Evolutionary conservation across 2,113 vertebrate species (phyloP).

Genomic region (Corythoichthys haematopterus): DNA sequence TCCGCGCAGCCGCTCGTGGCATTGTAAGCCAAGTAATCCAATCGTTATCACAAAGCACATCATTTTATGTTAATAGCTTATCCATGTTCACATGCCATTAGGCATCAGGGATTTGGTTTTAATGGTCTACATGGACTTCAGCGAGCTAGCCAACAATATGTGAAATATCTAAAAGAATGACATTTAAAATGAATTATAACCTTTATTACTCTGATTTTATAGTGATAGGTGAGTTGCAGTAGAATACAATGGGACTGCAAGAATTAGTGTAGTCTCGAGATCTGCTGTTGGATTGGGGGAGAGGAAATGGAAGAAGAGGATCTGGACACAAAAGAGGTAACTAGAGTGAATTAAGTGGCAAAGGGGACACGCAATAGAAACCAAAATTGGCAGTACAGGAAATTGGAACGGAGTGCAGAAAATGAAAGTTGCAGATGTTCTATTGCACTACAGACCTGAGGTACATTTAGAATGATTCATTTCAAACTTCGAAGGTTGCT

Average conservation of each 20-base stretch:
- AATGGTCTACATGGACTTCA: slow-evolving; percentile 40
- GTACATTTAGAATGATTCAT: slow-evolving; percentile 6
- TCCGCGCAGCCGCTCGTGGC: slow-evolving; percentile 55
- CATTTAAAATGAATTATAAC: slow-evolving; percentile 29
- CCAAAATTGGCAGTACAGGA: background rate
- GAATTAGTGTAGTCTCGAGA: slow-evolving; percentile 30
- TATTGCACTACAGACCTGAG: slow-evolving; percentile 11
- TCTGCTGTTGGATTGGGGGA: slow-evolving; percentile 4
- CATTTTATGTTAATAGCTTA: slow-evolving; percentile 58
- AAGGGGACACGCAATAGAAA: slow-evolving; percentile 1
- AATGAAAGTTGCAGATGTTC: slow-evolving; percentile 9
- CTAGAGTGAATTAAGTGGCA: background rate
- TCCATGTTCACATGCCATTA: slow-evolving; percentile 58
- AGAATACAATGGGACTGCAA: slow-evolving; percentile 13
- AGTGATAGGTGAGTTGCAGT: slow-evolving; percentile 31
- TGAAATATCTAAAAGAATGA: slow-evolving; percentile 8
- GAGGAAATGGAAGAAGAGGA: slow-evolving; percentile 2
- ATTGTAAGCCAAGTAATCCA: slow-evolving; percentile 63
- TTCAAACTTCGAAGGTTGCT: background rate
- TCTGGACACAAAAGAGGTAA: background rate
- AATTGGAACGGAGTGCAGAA: background rate
- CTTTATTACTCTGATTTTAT: slow-evolving; percentile 53
- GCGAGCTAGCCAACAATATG: slow-evolving; percentile 1
- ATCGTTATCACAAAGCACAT: slow-evolving; percentile 56
- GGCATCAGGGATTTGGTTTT: slow-evolving; percentile 46